Conservation (phyloP, 2,113 vertebrate species). For the Pelobates fuscus region DNA sequence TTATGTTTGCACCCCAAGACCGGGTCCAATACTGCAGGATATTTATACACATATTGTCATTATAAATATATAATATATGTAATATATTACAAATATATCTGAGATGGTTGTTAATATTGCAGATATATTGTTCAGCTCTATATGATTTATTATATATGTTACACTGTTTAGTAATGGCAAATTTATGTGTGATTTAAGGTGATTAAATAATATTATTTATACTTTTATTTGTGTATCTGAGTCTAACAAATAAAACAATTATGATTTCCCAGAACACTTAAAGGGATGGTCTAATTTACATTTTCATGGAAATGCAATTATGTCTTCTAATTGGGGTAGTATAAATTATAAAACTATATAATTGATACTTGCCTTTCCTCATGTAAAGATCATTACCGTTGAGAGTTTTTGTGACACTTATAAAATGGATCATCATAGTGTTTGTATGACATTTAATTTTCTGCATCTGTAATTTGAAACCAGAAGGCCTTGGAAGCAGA, state of each 20-base stretch:
- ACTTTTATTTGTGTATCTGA: constrained; percentile 33
- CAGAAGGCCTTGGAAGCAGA: constrained; percentile 12
- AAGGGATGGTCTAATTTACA: constrained; percentile 49
- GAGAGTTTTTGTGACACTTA: constrained; percentile 29
- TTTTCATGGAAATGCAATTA: constrained; percentile 48
- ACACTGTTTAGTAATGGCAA: too few species aligned
- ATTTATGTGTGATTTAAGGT: too few species aligned
- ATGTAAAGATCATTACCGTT: constrained; percentile 45
- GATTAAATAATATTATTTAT: constrained; percentile 24
- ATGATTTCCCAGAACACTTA: constrained; percentile 43
- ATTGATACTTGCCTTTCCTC: constrained; percentile 47
- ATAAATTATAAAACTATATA: constrained; percentile 48
- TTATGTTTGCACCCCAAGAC: too few species aligned
- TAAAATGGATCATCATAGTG: constrained; percentile 42
- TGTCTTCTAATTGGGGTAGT: constrained; percentile 45
- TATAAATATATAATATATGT: too few species aligned
- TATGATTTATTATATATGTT: too few species aligned
- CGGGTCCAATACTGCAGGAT: too few species aligned
- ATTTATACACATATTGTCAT: too few species aligned
- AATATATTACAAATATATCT: too few species aligned
- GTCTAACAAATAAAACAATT: constrained; percentile 39
- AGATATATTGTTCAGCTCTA: too few species aligned
- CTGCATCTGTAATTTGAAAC: constrained; percentile 38
- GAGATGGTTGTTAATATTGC: too few species aligned
- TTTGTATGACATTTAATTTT: constrained; percentile 45